phyloP scores from a whole-genome alignment of 2,888 invertebrate species.

The Ophion obscuratus region DNA sequence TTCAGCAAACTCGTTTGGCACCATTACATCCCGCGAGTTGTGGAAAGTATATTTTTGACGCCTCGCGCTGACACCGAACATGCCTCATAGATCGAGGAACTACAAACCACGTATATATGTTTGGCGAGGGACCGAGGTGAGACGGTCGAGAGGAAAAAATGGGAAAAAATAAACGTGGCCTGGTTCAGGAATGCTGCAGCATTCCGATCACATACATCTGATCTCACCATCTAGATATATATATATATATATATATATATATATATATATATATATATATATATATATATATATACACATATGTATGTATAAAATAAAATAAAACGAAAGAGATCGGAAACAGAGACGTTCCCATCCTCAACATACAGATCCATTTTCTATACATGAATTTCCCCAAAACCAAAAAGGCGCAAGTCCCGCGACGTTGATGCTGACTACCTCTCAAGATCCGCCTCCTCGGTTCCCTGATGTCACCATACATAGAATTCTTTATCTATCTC shows the following conservation, averaged over 20 bases:
- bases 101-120: neutral
- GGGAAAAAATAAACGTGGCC: conserved; percentile 1
- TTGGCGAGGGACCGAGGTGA: conserved; percentile 15
- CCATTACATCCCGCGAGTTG: neutral
- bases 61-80: conserved; percentile 10
- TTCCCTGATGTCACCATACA: neutral
- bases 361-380: neutral
- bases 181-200: conserved; percentile 20
- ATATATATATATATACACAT: neutral
- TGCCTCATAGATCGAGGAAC: conserved; percentile 20
- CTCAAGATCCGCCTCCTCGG: neutral
- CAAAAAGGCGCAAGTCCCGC: neutral
- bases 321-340: conserved; percentile 36
- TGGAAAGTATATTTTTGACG: conserved; percentile 2
- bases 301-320: neutral
- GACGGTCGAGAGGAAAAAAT: neutral
- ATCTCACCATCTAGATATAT: conserved; percentile 63
- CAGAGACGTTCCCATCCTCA: conserved; percentile 29
- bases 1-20: neutral
- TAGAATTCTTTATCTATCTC: conserved; percentile 5
- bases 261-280: neutral
- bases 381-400: neutral
- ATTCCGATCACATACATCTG: conserved; percentile 65
- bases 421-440: neutral
- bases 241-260: conserved; percentile 41